Evolutionary conservation across 2,113 vertebrate genomes (phyloP).

Genomic region (Chiloscyllium plagiosum): DNA sequence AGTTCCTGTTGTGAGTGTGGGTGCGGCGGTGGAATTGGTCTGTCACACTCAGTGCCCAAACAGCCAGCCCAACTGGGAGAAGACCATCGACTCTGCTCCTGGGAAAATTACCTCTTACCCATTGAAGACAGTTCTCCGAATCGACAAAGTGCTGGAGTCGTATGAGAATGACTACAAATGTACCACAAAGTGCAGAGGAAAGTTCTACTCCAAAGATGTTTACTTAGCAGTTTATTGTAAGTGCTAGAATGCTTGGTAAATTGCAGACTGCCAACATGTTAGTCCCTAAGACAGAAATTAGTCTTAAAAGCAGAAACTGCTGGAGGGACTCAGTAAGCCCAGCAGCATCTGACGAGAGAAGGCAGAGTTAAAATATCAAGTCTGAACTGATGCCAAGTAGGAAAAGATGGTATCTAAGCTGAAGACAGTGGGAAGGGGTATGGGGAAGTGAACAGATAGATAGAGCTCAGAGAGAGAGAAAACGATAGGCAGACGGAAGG

Average conservation of each 20-base stretch:
- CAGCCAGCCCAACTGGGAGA: not conserved
- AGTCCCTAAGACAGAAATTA: not conserved
- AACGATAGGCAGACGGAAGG: too few relatives aligned
- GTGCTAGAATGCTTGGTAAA: not conserved
- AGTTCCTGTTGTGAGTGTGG: not conserved
- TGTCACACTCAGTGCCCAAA: not conserved
- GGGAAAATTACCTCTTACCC: not conserved
- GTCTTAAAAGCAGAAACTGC: too few relatives aligned
- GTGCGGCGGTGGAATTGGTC: not conserved
- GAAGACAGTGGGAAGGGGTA: too few relatives aligned
- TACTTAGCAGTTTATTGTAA: not conserved
- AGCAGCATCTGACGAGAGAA: too few relatives aligned
- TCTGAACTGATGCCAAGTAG: too few relatives aligned
- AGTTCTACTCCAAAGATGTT: not conserved
- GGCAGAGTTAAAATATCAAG: too few relatives aligned
- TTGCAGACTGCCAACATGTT: not conserved
- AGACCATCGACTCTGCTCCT: not conserved
- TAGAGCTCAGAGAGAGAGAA: too few relatives aligned
- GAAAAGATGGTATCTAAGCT: too few relatives aligned
- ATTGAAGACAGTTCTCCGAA: not conserved
- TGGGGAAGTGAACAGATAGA: too few relatives aligned
- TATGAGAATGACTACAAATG: not conserved
- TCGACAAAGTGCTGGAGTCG: not conserved
- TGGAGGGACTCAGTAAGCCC: too few relatives aligned
- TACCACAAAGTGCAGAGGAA: not conserved